A percentile compares a stretch with the other conserved stretches of the same genome.
Conservation (phyloP, 2,797 vertebrate species). For the Girardinus metallicus region DNA sequence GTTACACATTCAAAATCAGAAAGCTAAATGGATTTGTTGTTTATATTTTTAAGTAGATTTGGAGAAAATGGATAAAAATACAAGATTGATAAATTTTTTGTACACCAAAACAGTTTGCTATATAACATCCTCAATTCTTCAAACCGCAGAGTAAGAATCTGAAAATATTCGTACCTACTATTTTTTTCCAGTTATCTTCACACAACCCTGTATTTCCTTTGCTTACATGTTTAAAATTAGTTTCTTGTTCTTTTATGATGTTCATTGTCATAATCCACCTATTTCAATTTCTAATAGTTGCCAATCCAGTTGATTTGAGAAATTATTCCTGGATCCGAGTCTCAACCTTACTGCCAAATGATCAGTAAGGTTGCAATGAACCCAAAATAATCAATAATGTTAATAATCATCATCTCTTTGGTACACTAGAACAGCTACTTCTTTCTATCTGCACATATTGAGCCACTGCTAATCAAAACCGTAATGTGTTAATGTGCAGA, state of each 20-base stretch:
- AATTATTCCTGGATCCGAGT: background rate
- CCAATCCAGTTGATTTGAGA: background rate
- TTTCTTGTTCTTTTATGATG: background rate
- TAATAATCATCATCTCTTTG: background rate
- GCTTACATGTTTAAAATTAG: background rate
- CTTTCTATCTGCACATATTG: slow-evolving; percentile 16
- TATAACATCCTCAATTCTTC: background rate
- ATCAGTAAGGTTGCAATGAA: background rate
- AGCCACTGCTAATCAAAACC: slow-evolving; percentile 38
- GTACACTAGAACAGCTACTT: background rate
- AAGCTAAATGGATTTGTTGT: background rate
- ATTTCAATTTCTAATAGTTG: background rate
- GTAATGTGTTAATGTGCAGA: slow-evolving; percentile 45
- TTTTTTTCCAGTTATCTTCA: background rate
- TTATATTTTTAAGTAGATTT: background rate
- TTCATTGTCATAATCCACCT: background rate
- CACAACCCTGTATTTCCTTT: background rate
- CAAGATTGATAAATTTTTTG: background rate
- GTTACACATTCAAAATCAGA: background rate
- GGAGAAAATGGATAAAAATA: background rate
- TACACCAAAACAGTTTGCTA: background rate
- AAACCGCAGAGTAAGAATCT: background rate
- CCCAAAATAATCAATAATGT: background rate
- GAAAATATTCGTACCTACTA: background rate
- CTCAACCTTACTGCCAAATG: background rate